phyloP scores from a whole-genome alignment of 2,113 vertebrate species.

The Bambusicola thoracicus region DNA sequence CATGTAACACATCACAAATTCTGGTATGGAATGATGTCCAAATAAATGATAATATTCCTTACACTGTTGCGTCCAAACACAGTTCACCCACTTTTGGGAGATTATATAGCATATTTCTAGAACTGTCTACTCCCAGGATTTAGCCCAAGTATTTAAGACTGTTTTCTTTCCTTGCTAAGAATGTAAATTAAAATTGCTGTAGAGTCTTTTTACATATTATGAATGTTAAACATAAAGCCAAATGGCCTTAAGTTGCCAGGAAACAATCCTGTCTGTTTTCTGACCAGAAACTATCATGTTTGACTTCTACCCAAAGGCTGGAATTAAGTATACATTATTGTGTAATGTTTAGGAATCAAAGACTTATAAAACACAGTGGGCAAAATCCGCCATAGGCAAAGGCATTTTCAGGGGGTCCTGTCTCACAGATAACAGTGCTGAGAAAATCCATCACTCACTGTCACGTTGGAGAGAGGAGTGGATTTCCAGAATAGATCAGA shows the following conservation, averaged over 20 bases:
- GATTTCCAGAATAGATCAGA: neutral
- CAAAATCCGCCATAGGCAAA: neutral
- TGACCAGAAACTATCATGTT: neutral
- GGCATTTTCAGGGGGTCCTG: neutral
- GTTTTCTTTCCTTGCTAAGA: constrained; percentile 30
- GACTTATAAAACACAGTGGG: neutral
- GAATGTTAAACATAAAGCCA: neutral
- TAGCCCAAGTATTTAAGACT: neutral
- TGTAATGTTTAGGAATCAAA: neutral
- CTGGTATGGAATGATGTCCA: neutral
- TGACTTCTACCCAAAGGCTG: neutral
- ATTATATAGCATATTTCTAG: neutral
- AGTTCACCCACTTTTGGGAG: neutral
- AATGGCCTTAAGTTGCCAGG: neutral
- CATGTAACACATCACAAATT: constrained; percentile 41
- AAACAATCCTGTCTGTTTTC: neutral
- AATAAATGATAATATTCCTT: neutral
- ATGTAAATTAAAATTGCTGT: neutral
- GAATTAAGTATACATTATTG: neutral
- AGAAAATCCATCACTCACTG: neutral
- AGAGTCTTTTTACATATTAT: neutral
- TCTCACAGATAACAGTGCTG: neutral
- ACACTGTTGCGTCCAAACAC: neutral
- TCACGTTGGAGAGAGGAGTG: neutral
- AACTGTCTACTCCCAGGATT: neutral